Conservation (phyloP, 2,113 vertebrate genomes). For the Thomomys bottae region DNA sequence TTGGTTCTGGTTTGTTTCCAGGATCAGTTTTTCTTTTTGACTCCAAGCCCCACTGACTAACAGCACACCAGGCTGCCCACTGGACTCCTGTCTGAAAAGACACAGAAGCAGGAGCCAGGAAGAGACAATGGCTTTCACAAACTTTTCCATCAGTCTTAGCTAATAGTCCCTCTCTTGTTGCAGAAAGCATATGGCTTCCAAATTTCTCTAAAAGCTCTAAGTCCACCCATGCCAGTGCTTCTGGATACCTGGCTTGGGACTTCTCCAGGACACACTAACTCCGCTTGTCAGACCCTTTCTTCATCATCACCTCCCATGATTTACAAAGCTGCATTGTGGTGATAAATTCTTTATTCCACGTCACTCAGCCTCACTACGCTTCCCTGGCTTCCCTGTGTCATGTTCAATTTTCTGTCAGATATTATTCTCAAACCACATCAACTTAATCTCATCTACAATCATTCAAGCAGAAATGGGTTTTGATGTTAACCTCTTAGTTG, state of each 20-base stretch:
- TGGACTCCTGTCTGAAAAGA: neutral
- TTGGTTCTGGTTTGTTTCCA: neutral
- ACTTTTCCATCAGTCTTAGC: neutral
- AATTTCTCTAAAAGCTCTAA: neutral
- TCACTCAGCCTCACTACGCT: neutral
- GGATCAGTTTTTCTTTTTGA: neutral
- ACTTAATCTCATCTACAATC: neutral
- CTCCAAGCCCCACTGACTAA: neutral
- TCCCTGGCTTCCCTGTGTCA: slow-evolving; percentile 5
- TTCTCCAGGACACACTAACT: neutral
- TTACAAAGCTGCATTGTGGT: neutral
- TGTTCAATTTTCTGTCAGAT: neutral
- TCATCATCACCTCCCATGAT: neutral
- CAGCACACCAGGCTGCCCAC: neutral
- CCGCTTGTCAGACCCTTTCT: neutral
- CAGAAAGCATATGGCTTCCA: neutral
- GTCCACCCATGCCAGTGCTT: neutral
- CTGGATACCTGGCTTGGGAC: neutral
- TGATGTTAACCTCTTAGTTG: neutral
- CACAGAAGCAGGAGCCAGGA: neutral
- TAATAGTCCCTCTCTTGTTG: neutral
- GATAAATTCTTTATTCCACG: neutral
- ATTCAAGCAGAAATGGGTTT: slow-evolving; percentile 33
- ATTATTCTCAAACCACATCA: neutral
- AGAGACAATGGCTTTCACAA: neutral